These are phyloP conservation scores for Drosophila mimica DNA, from an alignment of 2,888 invertebrate genomes.

Conservation along the genomic window DNA sequence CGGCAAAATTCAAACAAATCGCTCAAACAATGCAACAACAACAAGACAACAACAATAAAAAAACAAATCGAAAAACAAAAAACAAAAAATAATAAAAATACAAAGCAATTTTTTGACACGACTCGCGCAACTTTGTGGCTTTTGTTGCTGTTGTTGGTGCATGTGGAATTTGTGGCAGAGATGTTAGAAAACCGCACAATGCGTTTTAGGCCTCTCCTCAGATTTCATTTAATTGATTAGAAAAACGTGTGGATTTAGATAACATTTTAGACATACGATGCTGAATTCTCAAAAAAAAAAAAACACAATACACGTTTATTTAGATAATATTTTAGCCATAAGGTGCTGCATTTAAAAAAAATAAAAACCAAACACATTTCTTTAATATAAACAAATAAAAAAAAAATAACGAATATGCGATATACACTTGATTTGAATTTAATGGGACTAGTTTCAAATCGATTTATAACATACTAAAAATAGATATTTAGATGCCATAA, in stretches of 20 bases:
- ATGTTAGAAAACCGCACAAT: conserved; percentile 59
- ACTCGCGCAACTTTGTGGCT: conserved; percentile 66
- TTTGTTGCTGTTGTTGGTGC: conserved; percentile 23
- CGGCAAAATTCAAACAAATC: conserved; percentile 80
- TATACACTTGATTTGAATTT: neutral
- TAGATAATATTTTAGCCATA: conserved; percentile 32
- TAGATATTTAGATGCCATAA: neutral
- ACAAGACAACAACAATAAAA: conserved; percentile 10
- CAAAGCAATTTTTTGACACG: conserved; percentile 71
- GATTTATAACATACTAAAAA: neutral
- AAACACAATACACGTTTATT: neutral
- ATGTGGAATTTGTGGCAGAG: conserved; percentile 16
- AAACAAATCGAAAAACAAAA: conserved; percentile 32
- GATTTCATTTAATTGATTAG: conserved; percentile 77
- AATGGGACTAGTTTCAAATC: neutral
- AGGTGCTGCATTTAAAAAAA: conserved; percentile 4
- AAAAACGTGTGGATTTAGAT: conserved; percentile 60
- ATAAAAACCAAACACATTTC: neutral
- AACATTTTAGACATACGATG: conserved; percentile 19
- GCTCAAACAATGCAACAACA: conserved; percentile 72
- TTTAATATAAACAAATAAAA: neutral
- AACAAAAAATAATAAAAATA: conserved; percentile 35
- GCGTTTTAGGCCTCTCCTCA: conserved; percentile 42
- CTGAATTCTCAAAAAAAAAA: neutral
- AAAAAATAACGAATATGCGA: neutral